Evolutionary conservation across 2,888 invertebrate genomes (phyloP), one percentile per base, ranked within the genome.

Genomic region (Griposia aprilina): DNA sequence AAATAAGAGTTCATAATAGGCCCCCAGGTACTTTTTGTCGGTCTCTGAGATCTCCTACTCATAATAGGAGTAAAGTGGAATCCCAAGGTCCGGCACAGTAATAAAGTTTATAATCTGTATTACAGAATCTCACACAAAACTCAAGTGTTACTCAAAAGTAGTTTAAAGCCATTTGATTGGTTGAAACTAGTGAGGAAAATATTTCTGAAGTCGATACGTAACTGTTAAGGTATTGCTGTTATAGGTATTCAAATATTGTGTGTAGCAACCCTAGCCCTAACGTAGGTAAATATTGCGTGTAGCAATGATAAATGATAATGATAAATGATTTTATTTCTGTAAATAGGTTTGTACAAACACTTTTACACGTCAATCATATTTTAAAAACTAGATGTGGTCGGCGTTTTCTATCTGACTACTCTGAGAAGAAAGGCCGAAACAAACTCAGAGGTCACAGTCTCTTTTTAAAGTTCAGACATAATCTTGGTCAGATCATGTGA

Each of bases 221-320:
- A 60, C 2, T 60, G 8, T 26, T 26, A 26, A 17, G 26, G 17
- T 60, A 26, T 60, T 30, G 60, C 7, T 20, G 1, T 11, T 4
- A 30, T 60, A 30, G 17, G 5, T 60, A 23, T 48, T 45, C 5
- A 52, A 63, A 57, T 65, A 66, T 23, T 15, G 17, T 2, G 0
- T 23, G 7, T 63, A 57, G 10, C 30, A 83, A 71, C 78, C 78
- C 74, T 74, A 63, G 6, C 15, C 0, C 8, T 36, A 13, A 48
- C 15, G n/a, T 36, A 36, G 30, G 30, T 36, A 36, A 36, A 36
- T 36, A 36, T 36, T 36, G 30, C 30, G 30, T 36, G 30, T 36
- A 36, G 30, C 30, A 36, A 36, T n/a, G n/a, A n/a, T n/a, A n/a
- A n/a, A n/a, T n/a, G n/a, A n/a, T n/a, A n/a, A n/a, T n/a, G n/a